Conservation (phyloP, 2,888 invertebrate species). For the Drosophila robusta region DNA sequence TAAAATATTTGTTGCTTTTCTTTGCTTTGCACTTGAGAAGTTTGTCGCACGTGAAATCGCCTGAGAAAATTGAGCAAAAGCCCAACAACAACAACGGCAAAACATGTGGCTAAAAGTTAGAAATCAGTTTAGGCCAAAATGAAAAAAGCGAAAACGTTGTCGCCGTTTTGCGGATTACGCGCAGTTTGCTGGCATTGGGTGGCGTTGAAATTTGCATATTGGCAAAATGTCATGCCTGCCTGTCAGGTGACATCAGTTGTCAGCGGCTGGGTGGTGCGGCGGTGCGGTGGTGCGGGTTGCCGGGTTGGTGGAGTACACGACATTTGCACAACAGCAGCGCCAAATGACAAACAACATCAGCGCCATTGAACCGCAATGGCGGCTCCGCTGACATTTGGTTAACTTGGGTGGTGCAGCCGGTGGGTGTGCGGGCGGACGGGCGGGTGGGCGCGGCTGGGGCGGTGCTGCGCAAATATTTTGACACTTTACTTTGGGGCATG, state of each 20-base stretch:
- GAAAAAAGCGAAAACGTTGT: conserved; percentile 12
- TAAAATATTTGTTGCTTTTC: conserved; percentile 61
- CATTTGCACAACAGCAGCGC: conserved; percentile 50
- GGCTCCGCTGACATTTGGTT: conserved; percentile 62
- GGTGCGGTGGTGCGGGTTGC: conserved; percentile 13
- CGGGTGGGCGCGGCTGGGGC: conserved; percentile 1
- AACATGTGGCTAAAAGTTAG: conserved; percentile 54
- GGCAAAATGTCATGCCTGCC: conserved; percentile 59
- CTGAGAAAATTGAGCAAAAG: conserved; percentile 81
- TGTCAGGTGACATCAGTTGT: conserved; percentile 41
- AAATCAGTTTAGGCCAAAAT: conserved; percentile 51
- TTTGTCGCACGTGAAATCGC: conserved; percentile 85
- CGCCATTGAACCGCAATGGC: conserved; percentile 74
- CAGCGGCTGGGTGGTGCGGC: conserved; percentile 18
- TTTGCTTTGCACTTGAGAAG: conserved; percentile 84
- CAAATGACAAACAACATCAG: conserved; percentile 71
- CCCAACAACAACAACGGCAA: conserved; percentile 17
- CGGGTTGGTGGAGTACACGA: conserved; percentile 27
- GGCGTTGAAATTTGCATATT: conserved; percentile 66
- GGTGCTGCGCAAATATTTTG: conserved; percentile 76
- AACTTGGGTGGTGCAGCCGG: conserved; percentile 17
- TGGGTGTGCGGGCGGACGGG: background rate
- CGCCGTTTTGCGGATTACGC: conserved; percentile 40
- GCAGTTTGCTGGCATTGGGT: conserved; percentile 17
- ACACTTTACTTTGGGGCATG: conserved; percentile 72